Base-by-base conservation (phyloP, 2,888 invertebrate genomes). In the Blomia tropicalis region DNA sequence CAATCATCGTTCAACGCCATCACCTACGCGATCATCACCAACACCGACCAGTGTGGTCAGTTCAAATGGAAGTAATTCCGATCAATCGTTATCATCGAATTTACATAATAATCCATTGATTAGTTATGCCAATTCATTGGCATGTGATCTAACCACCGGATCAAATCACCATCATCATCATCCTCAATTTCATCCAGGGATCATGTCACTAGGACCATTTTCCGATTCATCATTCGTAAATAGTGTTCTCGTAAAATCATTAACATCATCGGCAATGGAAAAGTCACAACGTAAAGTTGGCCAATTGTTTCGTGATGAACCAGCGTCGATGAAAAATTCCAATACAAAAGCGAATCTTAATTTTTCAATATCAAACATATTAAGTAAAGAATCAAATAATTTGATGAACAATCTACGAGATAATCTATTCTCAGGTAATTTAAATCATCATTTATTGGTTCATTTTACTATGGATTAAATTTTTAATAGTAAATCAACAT, bases 301-400 rank as follows among this genome's bases (percentile, higher is more conserved):
- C 7, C 36, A 36, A 17, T 7, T 7, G n/a, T 11, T 11, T n/a
- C 7, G n/a, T 7, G 51, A 47, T 11, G 51, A 47, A 36, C 7
- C 36, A 7, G 7, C 36, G 7, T 11, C 7, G 2, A 36, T 17
- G 2, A 11, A 29, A 14, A n/a, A 32, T 56, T 11, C 11, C 19
- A n/a, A 31, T 22, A 56, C 25, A 30, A 31, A 56, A 27, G n/a
- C 25, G 17, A 23, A 23, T 29, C 56, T 56, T 11, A 56, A 56
- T 25, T 56, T 56, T 56, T 56, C 56, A 27, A 56, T 56, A 2
- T 56, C 56, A 23, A 56, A 56, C 29, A 56, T 56, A 22, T 25
- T 56, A 11, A 56, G 36, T 11, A 56, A 56, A 31, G 56, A 56
- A 22, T n/a, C n/a, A n/a, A 56, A 36, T 56, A 56, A 56, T 56